Conservation (phyloP, 2,888 invertebrate genomes). For the Platerodrilus igneus region DNA sequence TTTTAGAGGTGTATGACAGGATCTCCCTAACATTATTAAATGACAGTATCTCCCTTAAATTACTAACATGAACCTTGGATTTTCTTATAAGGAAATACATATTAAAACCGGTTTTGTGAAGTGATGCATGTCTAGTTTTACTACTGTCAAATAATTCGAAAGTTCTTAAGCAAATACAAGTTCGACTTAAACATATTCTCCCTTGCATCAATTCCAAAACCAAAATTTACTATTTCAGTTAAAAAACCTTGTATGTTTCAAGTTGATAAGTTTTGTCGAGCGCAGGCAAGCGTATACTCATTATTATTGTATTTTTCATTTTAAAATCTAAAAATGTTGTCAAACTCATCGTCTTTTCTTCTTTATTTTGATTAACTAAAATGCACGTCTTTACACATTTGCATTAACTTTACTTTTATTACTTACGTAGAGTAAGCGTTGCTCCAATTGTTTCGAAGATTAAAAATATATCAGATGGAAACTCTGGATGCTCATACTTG, state of each 20-base stretch:
- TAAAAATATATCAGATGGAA: constrained; percentile 69
- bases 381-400: constrained; percentile 9
- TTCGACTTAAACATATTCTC: too few species aligned
- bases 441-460: constrained; percentile 59
- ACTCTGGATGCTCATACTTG: constrained; percentile 63
- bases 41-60: too few species aligned
- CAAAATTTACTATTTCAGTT: too few species aligned
- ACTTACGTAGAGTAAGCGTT: constrained; percentile 42
- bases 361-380: constrained; percentile 33
- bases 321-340: constrained; percentile 20
- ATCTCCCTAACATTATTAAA: too few species aligned
- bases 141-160: too few species aligned
- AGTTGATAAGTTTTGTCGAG: constrained; percentile 41
- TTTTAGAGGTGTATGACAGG: too few species aligned
- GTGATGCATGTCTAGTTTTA: too few species aligned
- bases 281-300: constrained; percentile 49
- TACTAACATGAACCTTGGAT: too few species aligned
- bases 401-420: background rate
- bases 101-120: too few species aligned
- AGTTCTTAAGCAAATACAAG: too few species aligned
- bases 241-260: constrained; percentile 22
- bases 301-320: constrained; percentile 41
- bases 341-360: constrained; percentile 27
- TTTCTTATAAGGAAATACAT: too few species aligned
- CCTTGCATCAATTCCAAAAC: too few species aligned